Evolutionary conservation across 2,113 vertebrate species (phyloP).

Genomic region (Mustelus asterias): DNA sequence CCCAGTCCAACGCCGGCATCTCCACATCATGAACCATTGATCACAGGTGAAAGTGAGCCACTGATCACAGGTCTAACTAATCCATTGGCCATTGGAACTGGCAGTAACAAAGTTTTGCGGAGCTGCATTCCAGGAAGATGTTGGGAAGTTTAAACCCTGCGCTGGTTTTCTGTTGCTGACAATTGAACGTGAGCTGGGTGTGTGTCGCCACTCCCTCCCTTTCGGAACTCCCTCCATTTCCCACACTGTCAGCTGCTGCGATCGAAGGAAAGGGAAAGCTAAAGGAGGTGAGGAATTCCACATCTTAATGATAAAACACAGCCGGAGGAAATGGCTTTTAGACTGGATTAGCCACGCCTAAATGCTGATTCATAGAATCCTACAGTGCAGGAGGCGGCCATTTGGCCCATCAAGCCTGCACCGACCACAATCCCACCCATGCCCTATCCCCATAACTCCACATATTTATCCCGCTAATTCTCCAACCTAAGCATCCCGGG

Average conservation of each 20-base stretch:
- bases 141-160: background rate
- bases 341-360: background rate
- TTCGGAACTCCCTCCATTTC: background rate
- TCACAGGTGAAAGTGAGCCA: too few relatives aligned
- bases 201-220: background rate
- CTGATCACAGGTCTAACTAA: background rate
- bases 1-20: too few relatives aligned
- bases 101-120: background rate
- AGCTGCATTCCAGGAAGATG: background rate
- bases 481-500: too few relatives aligned
- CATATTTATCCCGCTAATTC: too few relatives aligned
- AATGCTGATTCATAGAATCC: background rate
- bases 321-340: background rate
- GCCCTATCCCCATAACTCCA: too few relatives aligned
- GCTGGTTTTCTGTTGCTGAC: background rate
- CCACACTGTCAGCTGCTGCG: background rate
- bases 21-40: too few relatives aligned
- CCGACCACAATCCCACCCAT: too few relatives aligned
- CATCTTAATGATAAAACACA: background rate
- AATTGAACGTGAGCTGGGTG: background rate
- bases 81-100: background rate
- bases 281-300: background rate
- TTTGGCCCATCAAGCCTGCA: too few relatives aligned
- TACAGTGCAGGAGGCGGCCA: too few relatives aligned
- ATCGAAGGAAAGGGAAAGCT: background rate